phyloP scores from a whole-genome alignment of 1,140 invertebrate genomes.

The Spodoptera litura region DNA sequence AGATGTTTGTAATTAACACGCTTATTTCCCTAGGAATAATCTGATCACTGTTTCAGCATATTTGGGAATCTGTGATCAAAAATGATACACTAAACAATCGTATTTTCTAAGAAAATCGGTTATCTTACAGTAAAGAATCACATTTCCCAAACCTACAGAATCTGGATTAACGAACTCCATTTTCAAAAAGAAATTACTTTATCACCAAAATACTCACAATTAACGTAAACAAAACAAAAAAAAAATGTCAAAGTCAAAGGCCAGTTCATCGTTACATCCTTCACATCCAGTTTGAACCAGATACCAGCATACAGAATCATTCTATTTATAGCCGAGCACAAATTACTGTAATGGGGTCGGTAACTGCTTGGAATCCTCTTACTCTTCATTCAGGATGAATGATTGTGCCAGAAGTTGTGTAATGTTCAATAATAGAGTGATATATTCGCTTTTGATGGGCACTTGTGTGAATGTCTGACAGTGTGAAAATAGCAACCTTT shows the following conservation, averaged over 20 bases:
- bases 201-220: background rate
- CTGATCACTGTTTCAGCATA: no score
- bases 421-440: slow-evolving; percentile 11
- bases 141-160: no score
- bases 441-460: background rate
- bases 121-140: no score
- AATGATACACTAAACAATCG: no score
- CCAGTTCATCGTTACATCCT: slow-evolving; percentile 1
- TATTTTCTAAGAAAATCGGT: no score
- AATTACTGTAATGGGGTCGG: slow-evolving; percentile 25
- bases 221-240: background rate
- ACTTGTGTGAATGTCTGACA: background rate
- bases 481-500: background rate
- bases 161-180: no score
- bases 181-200: no score
- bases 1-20: no score
- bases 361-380: background rate
- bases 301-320: background rate
- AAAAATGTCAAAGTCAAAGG: slow-evolving; percentile 17
- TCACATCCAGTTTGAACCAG: background rate
- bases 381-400: background rate
- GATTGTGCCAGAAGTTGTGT: slow-evolving; percentile 1
- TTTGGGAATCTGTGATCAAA: no score
- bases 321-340: slow-evolving; percentile 31
- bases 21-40: no score